A percentile compares a stretch with the other conserved stretches of the same genome.
Evolutionary conservation across 2,888 invertebrate species (phyloP).

Genomic region (Trissonchulus latispiculum): DNA sequence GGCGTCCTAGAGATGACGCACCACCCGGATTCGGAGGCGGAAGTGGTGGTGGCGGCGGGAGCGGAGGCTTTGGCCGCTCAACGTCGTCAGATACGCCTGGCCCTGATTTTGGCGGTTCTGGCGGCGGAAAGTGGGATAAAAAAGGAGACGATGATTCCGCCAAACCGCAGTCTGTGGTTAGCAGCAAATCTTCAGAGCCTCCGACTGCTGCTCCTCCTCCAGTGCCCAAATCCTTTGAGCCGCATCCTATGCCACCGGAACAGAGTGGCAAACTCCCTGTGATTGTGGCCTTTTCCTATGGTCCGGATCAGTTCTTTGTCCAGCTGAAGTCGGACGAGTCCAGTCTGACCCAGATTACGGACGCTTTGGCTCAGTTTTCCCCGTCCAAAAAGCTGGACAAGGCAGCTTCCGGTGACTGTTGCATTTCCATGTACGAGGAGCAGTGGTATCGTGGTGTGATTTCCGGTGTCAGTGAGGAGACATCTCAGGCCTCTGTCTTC

Average conservation of each 20-base stretch:
- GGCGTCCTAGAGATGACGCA: not conserved
- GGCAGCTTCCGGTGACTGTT: not conserved
- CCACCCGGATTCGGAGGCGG: not conserved
- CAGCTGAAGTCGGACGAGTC: not conserved
- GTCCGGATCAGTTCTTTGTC: not conserved
- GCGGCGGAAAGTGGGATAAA: too few species aligned
- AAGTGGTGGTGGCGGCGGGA: not conserved
- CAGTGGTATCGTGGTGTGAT: slow-evolving; percentile 11
- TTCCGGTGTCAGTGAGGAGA: not conserved
- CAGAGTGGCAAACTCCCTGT: too few species aligned
- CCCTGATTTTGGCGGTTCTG: too few species aligned
- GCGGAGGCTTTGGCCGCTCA: not conserved
- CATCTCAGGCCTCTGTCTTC: not conserved
- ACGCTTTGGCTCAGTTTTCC: not conserved
- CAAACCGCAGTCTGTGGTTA: too few species aligned
- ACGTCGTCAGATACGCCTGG: too few species aligned
- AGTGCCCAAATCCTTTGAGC: too few species aligned
- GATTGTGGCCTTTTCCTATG: not conserved
- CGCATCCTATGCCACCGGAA: too few species aligned
- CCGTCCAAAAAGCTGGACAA: not conserved
- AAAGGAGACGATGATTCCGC: too few species aligned
- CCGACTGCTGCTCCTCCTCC: too few species aligned
- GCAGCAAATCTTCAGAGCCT: too few species aligned
- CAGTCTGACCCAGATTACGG: not conserved
- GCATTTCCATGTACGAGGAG: slow-evolving; percentile 1